Evolutionary conservation across 53 echinoderm and acorn worm genomes (phyloP).

Genomic region (Antedon mediterranea): DNA sequence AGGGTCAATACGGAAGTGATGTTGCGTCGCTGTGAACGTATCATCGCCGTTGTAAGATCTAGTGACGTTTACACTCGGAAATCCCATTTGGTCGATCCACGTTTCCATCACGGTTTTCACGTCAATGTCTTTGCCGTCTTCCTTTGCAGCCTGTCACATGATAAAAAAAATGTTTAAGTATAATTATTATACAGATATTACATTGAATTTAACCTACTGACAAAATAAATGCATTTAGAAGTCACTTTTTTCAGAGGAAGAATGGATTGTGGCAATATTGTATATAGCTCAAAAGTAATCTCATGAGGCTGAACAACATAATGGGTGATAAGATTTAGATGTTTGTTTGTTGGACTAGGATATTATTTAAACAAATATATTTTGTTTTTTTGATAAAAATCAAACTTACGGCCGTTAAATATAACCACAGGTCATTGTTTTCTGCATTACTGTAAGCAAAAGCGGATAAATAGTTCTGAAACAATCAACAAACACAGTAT

Average conservation of each 20-base stretch:
- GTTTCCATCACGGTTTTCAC: constrained; percentile 60
- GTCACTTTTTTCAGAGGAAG: no score
- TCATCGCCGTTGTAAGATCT: constrained; percentile 24
- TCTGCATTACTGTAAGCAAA: constrained; percentile 52
- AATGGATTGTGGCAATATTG: no score
- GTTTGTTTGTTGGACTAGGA: no score
- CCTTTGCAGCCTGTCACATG: constrained; percentile 39
- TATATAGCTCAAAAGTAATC: no score
- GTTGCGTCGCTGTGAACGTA: constrained; percentile 44
- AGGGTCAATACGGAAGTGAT: constrained; percentile 50
- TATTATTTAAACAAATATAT: no score
- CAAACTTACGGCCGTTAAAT: constrained; percentile 49
- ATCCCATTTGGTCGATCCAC: constrained; percentile 75
- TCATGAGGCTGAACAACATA: no score
- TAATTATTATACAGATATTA: no score
- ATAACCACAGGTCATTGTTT: constrained; percentile 66
- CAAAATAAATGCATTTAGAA: no score
- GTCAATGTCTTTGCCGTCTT: constrained; percentile 28
- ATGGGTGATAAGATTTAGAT: no score
- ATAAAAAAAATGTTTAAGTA: no score
- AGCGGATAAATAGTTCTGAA: constrained; percentile 49
- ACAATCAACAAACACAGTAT: neutral
- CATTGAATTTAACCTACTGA: no score
- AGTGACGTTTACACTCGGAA: constrained; percentile 56
- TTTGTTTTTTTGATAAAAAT: no score